phyloP scores from a whole-genome alignment of 2,888 invertebrate species.

The Pollenia angustigena region DNA sequence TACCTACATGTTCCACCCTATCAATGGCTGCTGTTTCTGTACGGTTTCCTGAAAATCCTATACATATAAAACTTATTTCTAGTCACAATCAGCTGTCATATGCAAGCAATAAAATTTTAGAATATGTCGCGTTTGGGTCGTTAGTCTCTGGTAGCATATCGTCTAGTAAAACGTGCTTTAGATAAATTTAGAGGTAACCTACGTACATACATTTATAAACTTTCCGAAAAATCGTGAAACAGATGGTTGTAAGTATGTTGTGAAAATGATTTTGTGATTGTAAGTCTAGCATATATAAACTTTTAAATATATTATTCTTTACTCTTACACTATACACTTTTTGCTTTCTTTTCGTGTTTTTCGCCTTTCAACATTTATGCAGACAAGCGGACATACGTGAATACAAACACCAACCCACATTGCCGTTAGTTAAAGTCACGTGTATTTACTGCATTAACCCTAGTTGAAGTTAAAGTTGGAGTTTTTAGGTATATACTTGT shows the following conservation, averaged over 20 bases:
- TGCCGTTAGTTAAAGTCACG: slow-evolving; percentile 58
- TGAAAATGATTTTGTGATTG: slow-evolving; percentile 54
- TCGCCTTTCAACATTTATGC: neutral
- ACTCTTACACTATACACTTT: neutral
- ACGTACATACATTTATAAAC: neutral
- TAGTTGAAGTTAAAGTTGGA: slow-evolving; percentile 17
- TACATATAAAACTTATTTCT: slow-evolving; percentile 58
- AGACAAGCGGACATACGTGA: neutral
- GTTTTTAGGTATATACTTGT: neutral
- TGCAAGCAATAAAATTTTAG: slow-evolving; percentile 64
- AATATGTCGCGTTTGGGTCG: slow-evolving; percentile 62
- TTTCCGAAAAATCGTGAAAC: slow-evolving; percentile 7
- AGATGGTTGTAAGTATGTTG: slow-evolving; percentile 2
- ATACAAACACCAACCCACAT: neutral
- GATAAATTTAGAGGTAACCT: slow-evolving; percentile 20
- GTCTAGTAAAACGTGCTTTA: slow-evolving; percentile 54
- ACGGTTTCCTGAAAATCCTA: neutral
- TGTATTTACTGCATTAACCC: slow-evolving; percentile 65
- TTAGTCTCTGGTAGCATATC: slow-evolving; percentile 59
- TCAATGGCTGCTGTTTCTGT: neutral
- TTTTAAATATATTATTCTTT: slow-evolving; percentile 46
- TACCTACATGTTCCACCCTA: too few relatives aligned
- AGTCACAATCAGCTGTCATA: slow-evolving; percentile 68
- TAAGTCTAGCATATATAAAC: slow-evolving; percentile 56
- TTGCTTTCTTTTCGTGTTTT: neutral